Evolutionary conservation across 2,888 invertebrate genomes (phyloP), one percentile per base, ranked within the genome.

Genomic region (Cinara cedri): DNA sequence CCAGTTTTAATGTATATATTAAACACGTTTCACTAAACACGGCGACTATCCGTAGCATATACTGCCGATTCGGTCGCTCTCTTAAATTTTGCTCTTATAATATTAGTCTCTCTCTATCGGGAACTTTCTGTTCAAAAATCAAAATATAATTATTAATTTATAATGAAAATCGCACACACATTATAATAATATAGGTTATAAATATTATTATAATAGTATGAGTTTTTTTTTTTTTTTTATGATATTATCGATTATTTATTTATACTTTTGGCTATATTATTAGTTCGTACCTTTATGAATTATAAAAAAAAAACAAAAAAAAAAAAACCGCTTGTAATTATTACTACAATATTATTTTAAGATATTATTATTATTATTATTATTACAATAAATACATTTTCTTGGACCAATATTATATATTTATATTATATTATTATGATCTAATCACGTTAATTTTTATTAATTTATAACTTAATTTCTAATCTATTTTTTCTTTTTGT

Each of bases 381-480:
- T n/a, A n/a, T n/a, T n/a, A n/a, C n/a, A n/a, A n/a, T n/a, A 76
- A 57, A 68, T 68, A 68, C 70, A 78, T 78, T 70, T 49, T 78
- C 78, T 78, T 78, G 78, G 78, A 78, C 78, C 78, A 78, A 78
- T 78, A 34, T 14, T 60, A 60, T 70, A 66, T 76, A 68, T 76
- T 57, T 68, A 68, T 76, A 44, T 66, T 24, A 78, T 68, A 34
- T 34, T 68, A 34, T 34, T 34, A 34, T 26, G 24, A 24, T 42
- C 24, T 68, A 62, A 78, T 57, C 68, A 70, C 68, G 34, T 34
- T 34, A 34, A 34, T 34, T 34, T 34, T 34, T 34, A 60, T 78
- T 70, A 78, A 57, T 51, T 78, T 70, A 78, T 70, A 60, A 68
- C 49, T 68, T 78, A n/a, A 78, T 78, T 60, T 78, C 57, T 78